Conservation (phyloP, 1,140 invertebrate genomes). For the Tetramorium simillimum region DNA sequence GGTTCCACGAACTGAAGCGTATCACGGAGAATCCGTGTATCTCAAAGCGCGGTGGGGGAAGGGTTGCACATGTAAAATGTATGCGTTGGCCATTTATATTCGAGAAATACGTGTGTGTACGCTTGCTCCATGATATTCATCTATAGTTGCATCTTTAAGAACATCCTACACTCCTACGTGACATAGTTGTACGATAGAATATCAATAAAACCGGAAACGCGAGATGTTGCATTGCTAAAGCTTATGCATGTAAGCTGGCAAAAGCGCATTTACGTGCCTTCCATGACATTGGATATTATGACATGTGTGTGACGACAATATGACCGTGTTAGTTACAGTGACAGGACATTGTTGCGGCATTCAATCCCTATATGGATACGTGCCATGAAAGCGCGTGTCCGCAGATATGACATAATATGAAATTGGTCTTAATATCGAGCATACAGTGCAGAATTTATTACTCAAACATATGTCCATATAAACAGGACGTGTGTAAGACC, state of each 20-base stretch:
- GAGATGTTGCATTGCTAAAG: slow-evolving; percentile 12
- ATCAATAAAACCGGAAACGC: slow-evolving; percentile 25
- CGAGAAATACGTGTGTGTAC: background rate
- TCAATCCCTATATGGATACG: background rate
- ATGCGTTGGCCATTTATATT: slow-evolving; percentile 2
- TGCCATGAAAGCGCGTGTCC: background rate
- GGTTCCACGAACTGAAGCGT: slow-evolving; percentile 17
- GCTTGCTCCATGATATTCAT: slow-evolving; percentile 12
- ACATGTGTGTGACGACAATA: background rate
- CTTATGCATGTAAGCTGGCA: background rate
- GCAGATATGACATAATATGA: slow-evolving; percentile 8
- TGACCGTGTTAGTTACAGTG: background rate
- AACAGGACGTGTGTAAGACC: background rate
- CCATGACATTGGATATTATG: background rate
- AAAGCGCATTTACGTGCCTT: slow-evolving; percentile 12
- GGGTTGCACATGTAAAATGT: slow-evolving; percentile 2
- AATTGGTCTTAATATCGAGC: background rate
- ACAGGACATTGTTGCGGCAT: background rate
- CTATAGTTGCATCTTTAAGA: slow-evolving; percentile 25
- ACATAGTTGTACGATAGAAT: slow-evolving; percentile 8
- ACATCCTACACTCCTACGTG: background rate
- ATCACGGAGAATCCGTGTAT: slow-evolving; percentile 1
- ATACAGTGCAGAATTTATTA: slow-evolving; percentile 28
- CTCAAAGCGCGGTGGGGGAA: background rate
- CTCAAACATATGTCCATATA: background rate